Conservation (phyloP, 2,113 vertebrate species). For the Azemiops feae region DNA sequence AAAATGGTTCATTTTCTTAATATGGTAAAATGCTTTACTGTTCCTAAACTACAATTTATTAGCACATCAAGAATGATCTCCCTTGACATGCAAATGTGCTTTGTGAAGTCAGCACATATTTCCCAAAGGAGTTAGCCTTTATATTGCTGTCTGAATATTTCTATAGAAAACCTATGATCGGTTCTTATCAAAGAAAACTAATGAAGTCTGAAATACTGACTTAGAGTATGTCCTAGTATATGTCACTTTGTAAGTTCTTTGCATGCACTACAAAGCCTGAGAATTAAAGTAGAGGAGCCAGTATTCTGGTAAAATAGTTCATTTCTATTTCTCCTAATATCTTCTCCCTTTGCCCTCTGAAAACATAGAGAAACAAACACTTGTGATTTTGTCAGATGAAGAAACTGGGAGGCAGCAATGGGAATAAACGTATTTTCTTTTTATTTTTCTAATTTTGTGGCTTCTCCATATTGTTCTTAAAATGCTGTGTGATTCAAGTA, state of each 20-base stretch:
- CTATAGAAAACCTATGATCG: constrained; percentile 17
- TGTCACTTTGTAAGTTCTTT: constrained; percentile 18
- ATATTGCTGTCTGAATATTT: constrained; percentile 29
- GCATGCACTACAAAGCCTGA: neutral
- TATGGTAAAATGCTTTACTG: neutral
- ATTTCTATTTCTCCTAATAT: neutral
- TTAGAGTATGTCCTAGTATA: constrained; percentile 5
- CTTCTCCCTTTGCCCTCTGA: neutral
- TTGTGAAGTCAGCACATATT: constrained; percentile 38
- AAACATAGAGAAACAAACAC: neutral
- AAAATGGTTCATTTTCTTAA: constrained; percentile 28
- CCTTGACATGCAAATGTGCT: constrained; percentile 47
- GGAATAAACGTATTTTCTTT: neutral
- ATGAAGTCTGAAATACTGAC: neutral
- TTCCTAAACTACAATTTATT: constrained; percentile 8
- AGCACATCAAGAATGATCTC: constrained; percentile 23
- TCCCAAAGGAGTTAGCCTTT: constrained; percentile 37
- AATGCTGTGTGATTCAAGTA: neutral
- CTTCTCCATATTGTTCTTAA: constrained; percentile 3
- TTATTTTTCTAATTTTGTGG: neutral
- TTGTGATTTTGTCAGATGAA: neutral
- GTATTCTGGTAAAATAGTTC: neutral
- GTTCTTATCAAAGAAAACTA: constrained; percentile 34
- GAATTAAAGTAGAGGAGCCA: neutral
- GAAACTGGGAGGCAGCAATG: neutral